phyloP scores from a whole-genome alignment of 2,888 invertebrate genomes.

The Melanchra persicariae region DNA sequence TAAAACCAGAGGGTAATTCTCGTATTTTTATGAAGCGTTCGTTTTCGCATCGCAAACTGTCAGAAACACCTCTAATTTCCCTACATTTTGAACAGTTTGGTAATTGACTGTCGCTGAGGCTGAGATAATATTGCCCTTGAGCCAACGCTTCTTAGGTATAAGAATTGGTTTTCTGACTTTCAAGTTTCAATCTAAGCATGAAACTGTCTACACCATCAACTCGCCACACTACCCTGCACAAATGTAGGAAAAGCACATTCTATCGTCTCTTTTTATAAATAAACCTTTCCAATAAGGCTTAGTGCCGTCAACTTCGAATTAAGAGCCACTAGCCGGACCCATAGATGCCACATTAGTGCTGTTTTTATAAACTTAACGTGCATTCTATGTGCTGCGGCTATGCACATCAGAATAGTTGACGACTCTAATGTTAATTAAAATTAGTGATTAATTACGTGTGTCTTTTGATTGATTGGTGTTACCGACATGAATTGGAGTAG shows the following conservation, averaged over 20 bases:
- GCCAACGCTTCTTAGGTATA: too few relatives aligned
- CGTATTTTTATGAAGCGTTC: too few relatives aligned
- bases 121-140: too few relatives aligned
- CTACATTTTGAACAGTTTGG: too few relatives aligned
- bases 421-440: conserved; percentile 43
- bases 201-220: conserved; percentile 13
- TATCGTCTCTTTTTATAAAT: conserved; percentile 68
- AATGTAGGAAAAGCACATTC: conserved; percentile 67
- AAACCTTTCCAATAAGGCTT: conserved; percentile 66
- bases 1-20: not conserved
- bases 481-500: not conserved
- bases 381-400: conserved; percentile 51
- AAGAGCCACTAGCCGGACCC: conserved; percentile 71
- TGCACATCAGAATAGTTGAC: conserved; percentile 38
- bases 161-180: not conserved
- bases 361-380: conserved; percentile 55
- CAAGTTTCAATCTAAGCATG: not conserved
- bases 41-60: too few relatives aligned
- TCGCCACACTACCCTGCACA: conserved; percentile 45
- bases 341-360: conserved; percentile 64
- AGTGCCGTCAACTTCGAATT: conserved; percentile 73
- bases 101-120: too few relatives aligned
- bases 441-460: conserved; percentile 48
- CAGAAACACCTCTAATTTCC: too few relatives aligned
- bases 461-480: conserved; percentile 1